Evolutionary conservation across 2,888 invertebrate genomes (phyloP).

Genomic region (Antheraea assamensis): DNA sequence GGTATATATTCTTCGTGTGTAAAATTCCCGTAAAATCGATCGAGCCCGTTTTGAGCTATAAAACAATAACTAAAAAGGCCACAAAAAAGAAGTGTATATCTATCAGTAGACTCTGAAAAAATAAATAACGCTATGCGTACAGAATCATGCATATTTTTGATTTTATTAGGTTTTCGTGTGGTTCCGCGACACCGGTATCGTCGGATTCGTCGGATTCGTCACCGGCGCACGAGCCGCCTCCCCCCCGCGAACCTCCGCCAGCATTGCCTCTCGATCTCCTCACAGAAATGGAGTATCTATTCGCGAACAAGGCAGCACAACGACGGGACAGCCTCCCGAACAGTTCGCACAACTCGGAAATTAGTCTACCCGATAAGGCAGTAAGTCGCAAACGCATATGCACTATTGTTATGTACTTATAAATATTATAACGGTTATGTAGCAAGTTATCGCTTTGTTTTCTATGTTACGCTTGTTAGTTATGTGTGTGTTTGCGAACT

Average conservation of each 20-base stretch:
- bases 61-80: too few relatives aligned
- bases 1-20: too few relatives aligned
- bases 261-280: constrained; percentile 68
- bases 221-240: constrained; percentile 49
- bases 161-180: constrained; percentile 64
- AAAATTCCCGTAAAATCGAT: too few relatives aligned
- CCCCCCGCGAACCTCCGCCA: constrained; percentile 52
- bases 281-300: constrained; percentile 72
- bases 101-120: too few relatives aligned
- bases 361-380: constrained; percentile 63
- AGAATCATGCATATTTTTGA: not conserved
- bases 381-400: constrained; percentile 51
- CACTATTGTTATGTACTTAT: constrained; percentile 30
- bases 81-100: too few relatives aligned
- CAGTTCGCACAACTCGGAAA: constrained; percentile 51
- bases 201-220: constrained; percentile 68
- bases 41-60: too few relatives aligned
- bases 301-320: constrained; percentile 52
- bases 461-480: constrained; percentile 41
- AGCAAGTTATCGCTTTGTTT: constrained; percentile 36
- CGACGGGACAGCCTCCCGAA: constrained; percentile 64
- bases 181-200: constrained; percentile 71
- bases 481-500: constrained; percentile 33
- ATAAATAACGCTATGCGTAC: too few relatives aligned
- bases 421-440: constrained; percentile 30